These are phyloP conservation scores for Deladenus siricidicola DNA, from an alignment of 2,888 invertebrate genomes.

Conservation along the genomic window DNA sequence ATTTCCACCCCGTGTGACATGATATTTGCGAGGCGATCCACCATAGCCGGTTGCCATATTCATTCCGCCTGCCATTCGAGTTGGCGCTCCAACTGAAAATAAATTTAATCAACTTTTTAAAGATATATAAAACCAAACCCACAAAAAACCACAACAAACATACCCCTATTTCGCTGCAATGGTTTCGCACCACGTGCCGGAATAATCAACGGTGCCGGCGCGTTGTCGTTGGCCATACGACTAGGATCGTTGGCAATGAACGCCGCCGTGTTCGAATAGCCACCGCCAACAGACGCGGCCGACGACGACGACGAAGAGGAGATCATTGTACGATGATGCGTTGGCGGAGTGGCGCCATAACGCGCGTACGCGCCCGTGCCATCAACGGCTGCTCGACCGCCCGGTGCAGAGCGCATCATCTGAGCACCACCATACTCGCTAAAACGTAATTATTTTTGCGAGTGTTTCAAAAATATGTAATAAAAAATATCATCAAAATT, in stretches of 20 bases:
- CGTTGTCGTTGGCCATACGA: conserved; percentile 8
- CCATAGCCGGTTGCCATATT: not conserved
- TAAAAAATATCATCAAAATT: not conserved
- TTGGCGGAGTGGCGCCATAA: not conserved
- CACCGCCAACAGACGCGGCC: not conserved
- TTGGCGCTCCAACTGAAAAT: not conserved
- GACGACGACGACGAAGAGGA: not conserved
- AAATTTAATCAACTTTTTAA: not conserved
- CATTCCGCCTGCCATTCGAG: not conserved
- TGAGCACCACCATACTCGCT: not conserved
- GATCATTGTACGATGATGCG: not conserved
- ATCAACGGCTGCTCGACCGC: not conserved
- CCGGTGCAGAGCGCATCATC: not conserved
- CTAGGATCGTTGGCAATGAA: conserved; percentile 4
- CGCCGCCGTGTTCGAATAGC: not conserved
- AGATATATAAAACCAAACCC: not conserved
- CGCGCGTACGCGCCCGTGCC: not conserved
- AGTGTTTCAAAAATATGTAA: not conserved
- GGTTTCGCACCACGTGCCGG: conserved; percentile 3
- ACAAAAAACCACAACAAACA: not conserved
- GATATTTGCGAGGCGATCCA: not conserved
- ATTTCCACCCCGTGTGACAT: not conserved
- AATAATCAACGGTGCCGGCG: conserved; percentile 5
- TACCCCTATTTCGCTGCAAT: conserved; percentile 1
- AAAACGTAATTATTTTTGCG: not conserved